Conservation (phyloP, 2,113 vertebrate genomes). For the Nerophis ophidion region DNA sequence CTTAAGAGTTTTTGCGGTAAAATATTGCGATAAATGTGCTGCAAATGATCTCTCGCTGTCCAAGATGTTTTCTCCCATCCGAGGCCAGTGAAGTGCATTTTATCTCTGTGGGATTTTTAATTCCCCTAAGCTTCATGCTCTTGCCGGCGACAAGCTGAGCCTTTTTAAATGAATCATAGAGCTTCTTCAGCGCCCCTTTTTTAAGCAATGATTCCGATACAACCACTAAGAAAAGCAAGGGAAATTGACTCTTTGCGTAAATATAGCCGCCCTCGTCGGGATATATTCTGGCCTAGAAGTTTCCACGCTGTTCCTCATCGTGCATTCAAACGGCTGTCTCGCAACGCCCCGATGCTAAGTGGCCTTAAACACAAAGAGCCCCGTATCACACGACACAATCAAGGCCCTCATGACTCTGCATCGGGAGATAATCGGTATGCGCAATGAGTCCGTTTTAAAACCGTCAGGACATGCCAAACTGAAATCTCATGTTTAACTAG, state of each 20-base stretch:
- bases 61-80: slow-evolving; percentile 23
- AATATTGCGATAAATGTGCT: slow-evolving; percentile 43
- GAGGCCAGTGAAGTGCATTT: not conserved
- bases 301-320: not conserved
- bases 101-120: slow-evolving; percentile 10
- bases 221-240: not conserved
- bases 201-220: not conserved
- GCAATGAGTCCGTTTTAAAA: not conserved
- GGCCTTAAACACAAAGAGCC: not conserved
- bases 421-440: slow-evolving; percentile 1
- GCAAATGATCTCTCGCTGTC: slow-evolving; percentile 40
- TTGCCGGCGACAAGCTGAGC: too few species aligned
- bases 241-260: not conserved
- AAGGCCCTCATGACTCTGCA: not conserved
- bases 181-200: not conserved
- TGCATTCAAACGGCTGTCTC: not conserved
- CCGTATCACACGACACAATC: not conserved
- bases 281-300: not conserved
- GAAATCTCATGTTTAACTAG: not conserved
- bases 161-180: not conserved
- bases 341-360: not conserved
- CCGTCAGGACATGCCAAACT: not conserved
- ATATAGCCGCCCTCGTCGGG: not conserved
- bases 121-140: not conserved
- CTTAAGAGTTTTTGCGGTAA: too few species aligned